Conservation (phyloP, 2,113 vertebrate genomes). For the Saimiri boliviensis region DNA sequence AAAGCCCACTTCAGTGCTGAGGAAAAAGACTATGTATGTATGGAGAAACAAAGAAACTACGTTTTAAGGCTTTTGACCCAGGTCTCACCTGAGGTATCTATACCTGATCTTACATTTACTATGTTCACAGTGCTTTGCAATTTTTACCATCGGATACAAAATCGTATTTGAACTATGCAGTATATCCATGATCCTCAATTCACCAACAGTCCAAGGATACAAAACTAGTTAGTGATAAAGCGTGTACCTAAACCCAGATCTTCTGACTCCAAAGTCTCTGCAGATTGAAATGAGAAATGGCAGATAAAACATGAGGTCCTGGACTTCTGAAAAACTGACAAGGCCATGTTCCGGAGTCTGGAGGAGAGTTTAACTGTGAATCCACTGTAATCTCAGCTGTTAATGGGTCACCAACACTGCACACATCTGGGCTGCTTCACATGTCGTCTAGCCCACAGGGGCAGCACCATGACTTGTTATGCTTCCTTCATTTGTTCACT, state of each 20-base stretch:
- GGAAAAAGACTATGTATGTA: background rate
- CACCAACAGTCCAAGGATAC: background rate
- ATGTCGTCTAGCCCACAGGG: accelerated
- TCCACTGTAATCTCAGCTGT: background rate
- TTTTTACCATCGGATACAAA: background rate
- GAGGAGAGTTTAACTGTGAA: accelerated
- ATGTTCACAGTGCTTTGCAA: background rate
- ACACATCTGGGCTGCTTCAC: background rate
- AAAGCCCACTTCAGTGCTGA: constrained; percentile 54
- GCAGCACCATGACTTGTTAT: accelerated
- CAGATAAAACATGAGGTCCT: background rate
- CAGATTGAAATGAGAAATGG: background rate
- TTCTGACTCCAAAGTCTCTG: background rate
- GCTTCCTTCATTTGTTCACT: background rate
- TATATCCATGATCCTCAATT: background rate
- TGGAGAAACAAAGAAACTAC: background rate
- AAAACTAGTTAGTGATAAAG: background rate
- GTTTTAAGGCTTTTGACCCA: background rate
- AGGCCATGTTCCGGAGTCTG: accelerated
- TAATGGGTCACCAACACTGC: background rate
- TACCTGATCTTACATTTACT: background rate
- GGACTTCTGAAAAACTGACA: background rate
- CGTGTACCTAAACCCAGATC: background rate
- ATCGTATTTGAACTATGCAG: background rate
- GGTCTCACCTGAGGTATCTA: background rate